Conservation (phyloP, 2,113 vertebrate genomes). For the Eptesicus fuscus region DNA sequence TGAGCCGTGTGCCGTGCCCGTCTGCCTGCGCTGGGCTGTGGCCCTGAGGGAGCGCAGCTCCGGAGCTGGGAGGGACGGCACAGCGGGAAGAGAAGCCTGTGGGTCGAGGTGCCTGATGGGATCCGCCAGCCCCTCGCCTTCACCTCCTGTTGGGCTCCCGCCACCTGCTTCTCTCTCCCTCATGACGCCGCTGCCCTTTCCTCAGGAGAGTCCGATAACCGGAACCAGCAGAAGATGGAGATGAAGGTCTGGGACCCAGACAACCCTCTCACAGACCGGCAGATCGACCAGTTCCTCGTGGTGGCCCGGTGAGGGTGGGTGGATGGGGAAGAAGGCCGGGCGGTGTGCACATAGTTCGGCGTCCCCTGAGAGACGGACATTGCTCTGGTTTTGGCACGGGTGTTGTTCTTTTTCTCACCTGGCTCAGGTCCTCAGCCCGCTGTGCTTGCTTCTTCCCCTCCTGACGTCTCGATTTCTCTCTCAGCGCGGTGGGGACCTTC, state of each 20-base stretch:
- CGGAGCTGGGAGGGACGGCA: background rate
- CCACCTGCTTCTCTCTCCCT: background rate
- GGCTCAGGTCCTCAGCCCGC: background rate
- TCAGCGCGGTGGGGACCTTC: constrained; percentile 93
- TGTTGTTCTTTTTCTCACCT: background rate
- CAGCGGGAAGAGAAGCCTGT: background rate
- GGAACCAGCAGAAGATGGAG: constrained; percentile 94
- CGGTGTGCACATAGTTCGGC: background rate
- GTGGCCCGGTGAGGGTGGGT: constrained; percentile 89
- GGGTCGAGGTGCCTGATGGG: background rate
- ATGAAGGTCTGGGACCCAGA: constrained; percentile 95
- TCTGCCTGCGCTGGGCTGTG: background rate
- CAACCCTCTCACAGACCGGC: constrained; percentile 93
- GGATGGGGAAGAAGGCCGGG: background rate
- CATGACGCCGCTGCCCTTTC: background rate
- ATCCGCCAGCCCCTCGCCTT: background rate
- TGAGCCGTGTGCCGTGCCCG: background rate
- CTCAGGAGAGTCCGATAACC: constrained; percentile 87
- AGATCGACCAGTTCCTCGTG: constrained; percentile 96
- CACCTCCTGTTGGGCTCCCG: too few species aligned
- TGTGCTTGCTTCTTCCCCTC: background rate
- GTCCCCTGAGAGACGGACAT: background rate
- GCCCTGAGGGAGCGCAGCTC: background rate
- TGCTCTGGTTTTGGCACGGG: background rate
- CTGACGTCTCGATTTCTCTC: background rate